These are phyloP conservation scores for Lepeophtheirus nordmannii DNA, from an alignment of 2,888 invertebrate genomes.

Conservation along the genomic window DNA sequence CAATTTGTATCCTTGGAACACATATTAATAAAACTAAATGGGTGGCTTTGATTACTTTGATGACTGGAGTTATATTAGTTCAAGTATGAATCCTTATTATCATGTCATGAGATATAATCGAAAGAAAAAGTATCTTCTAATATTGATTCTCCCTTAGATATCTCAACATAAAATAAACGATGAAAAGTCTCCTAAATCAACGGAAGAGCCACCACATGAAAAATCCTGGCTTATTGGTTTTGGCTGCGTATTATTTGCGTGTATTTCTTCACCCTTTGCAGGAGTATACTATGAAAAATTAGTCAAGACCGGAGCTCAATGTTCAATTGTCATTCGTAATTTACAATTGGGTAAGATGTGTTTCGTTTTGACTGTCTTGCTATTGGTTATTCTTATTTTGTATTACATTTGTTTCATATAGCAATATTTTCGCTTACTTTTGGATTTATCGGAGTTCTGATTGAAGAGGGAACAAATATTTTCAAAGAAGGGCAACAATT, in stretches of 20 bases:
- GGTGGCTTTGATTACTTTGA: conserved; percentile 37
- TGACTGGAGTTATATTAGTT: conserved; percentile 38
- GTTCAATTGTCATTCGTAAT: conserved; percentile 39
- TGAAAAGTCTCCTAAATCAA: not conserved
- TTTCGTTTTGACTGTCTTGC: too few species aligned
- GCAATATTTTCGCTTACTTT: too few species aligned
- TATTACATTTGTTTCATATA: too few species aligned
- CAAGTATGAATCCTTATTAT: conserved; percentile 31
- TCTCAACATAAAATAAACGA: too few species aligned
- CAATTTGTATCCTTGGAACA: conserved; percentile 26
- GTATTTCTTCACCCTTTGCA: conserved; percentile 40
- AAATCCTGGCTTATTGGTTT: conserved; percentile 34
- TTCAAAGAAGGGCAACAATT: too few species aligned
- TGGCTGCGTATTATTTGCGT: conserved; percentile 37
- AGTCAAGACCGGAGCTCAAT: conserved; percentile 35
- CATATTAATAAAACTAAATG: conserved; percentile 34
- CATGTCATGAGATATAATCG: not conserved
- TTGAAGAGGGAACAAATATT: too few species aligned
- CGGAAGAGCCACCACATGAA: too few species aligned
- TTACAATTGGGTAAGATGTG: conserved; percentile 36
- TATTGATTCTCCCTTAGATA: not conserved
- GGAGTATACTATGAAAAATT: conserved; percentile 43
- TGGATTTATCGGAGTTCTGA: too few species aligned
- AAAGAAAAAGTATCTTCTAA: not conserved
- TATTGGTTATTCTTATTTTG: not conserved